Conservation (phyloP, 2,113 vertebrate species). For the Origma solitaria region DNA sequence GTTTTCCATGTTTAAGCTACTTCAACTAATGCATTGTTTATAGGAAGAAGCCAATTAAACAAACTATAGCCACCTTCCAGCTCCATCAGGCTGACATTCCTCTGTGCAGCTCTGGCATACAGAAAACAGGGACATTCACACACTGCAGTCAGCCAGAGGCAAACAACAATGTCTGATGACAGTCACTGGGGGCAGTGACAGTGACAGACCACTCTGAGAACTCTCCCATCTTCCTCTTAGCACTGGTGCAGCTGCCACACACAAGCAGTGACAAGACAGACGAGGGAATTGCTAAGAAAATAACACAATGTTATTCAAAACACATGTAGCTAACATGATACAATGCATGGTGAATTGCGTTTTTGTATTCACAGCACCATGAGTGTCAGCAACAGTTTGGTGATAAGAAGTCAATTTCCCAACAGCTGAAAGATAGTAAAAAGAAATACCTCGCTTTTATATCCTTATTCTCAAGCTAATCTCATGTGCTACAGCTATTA, state of each 20-base stretch:
- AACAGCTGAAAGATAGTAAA: background rate
- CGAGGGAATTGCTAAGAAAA: background rate
- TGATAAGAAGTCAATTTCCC: background rate
- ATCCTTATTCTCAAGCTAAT: background rate
- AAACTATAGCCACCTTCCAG: background rate
- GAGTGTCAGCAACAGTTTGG: background rate
- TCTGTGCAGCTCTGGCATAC: background rate
- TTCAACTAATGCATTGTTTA: background rate
- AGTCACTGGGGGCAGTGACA: background rate
- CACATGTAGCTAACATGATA: background rate
- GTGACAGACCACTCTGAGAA: background rate
- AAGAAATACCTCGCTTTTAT: background rate
- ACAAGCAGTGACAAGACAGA: background rate
- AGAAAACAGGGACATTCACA: background rate
- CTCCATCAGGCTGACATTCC: background rate
- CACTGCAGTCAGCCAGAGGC: background rate
- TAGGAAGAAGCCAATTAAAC: background rate
- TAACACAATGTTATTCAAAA: background rate
- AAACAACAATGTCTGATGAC: background rate
- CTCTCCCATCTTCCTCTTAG: background rate
- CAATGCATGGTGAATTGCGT: rapidly evolving
- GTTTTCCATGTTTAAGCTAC: background rate
- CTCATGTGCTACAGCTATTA: background rate
- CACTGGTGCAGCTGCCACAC: background rate
- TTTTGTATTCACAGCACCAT: rapidly evolving